Percentiles rank a stretch among this genome's conserved stretches.
Evolutionary conservation across 2,113 vertebrate genomes (phyloP).

Genomic region (Athene noctua): DNA sequence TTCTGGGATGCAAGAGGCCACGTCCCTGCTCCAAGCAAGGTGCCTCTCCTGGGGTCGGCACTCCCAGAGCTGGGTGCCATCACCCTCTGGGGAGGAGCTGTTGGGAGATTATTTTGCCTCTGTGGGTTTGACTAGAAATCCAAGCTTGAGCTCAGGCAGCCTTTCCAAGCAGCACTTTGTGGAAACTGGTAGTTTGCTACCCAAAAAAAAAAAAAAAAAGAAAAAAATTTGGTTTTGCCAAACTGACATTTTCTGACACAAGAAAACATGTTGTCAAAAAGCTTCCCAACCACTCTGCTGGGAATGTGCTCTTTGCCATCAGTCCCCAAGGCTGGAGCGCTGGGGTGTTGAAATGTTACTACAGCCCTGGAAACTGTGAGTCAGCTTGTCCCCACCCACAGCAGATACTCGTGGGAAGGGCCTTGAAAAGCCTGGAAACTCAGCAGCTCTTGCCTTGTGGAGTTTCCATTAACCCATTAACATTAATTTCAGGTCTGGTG

Average conservation of each 20-base stretch:
- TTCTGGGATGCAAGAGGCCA: not conserved
- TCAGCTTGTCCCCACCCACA: constrained; percentile 66
- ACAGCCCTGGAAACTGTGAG: constrained; percentile 63
- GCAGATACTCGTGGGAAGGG: constrained; percentile 60
- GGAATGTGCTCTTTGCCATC: constrained; percentile 60
- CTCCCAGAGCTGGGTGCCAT: not conserved
- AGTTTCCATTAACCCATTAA: constrained; percentile 52
- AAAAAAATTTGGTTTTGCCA: not conserved
- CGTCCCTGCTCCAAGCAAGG: not conserved
- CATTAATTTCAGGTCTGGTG: not conserved
- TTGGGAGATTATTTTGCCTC: not conserved
- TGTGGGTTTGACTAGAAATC: not conserved
- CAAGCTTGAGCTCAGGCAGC: not conserved
- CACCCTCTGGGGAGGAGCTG: rapidly evolving
- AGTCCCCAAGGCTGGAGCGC: constrained; percentile 51
- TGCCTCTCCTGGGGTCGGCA: not conserved
- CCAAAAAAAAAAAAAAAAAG: not conserved
- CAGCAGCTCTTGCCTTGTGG: not conserved
- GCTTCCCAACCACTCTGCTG: constrained; percentile 26
- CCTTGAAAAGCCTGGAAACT: constrained; percentile 44
- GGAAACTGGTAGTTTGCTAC: not conserved
- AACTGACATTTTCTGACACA: constrained; percentile 10
- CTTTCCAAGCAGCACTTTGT: not conserved
- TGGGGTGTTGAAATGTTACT: constrained; percentile 57
- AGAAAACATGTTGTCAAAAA: constrained; percentile 16